Conservation (phyloP, 2,797 vertebrate genomes). For the Myotis planiceps region DNA sequence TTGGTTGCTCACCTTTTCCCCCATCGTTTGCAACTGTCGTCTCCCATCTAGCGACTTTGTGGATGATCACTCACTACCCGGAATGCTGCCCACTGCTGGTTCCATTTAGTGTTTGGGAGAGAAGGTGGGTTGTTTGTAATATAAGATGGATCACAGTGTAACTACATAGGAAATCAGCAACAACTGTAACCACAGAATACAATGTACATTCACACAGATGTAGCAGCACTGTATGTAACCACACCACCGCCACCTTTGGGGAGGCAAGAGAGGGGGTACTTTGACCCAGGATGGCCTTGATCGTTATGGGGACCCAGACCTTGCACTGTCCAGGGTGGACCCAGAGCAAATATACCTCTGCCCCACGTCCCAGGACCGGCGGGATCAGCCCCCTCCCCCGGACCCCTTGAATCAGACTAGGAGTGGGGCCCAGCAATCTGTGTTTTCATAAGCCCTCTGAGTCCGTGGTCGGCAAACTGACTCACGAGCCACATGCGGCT, state of each 20-base stretch:
- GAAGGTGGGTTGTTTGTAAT: not conserved
- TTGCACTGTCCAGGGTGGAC: not conserved
- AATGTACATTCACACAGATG: not conserved
- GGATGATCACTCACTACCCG: not conserved
- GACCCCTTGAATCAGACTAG: not conserved
- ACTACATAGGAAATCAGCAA: not conserved
- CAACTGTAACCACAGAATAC: not conserved
- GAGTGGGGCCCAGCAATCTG: not conserved
- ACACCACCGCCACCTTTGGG: not conserved
- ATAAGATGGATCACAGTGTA: not conserved
- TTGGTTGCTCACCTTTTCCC: not conserved
- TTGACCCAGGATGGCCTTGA: not conserved
- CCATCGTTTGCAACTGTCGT: not conserved
- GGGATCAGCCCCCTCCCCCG: not conserved
- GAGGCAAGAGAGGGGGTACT: not conserved
- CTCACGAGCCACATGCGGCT: too few species aligned
- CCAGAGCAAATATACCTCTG: not conserved
- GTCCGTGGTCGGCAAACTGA: too few species aligned
- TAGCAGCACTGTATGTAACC: not conserved
- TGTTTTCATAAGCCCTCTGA: not conserved
- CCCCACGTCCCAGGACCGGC: too few species aligned
- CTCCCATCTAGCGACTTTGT: not conserved
- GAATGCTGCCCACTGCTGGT: not conserved
- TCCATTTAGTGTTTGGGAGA: not conserved
- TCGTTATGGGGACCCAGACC: not conserved